phyloP scores from a whole-genome alignment of 2,113 vertebrate species.

The Oreochromis tanganicae region DNA sequence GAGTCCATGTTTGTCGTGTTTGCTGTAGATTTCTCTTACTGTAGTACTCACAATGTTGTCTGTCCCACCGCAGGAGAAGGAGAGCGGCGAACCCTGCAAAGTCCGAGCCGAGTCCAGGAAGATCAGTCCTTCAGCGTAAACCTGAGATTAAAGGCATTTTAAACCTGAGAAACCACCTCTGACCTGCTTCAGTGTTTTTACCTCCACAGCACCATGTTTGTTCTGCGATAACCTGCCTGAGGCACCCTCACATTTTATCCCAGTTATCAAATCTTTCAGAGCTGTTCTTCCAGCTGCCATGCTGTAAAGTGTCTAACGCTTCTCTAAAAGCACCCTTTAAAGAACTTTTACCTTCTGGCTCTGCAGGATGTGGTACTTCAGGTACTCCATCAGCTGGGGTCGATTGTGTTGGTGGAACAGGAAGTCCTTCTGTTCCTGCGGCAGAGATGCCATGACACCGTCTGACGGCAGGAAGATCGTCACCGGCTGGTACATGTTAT shows the following conservation, averaged over 20 bases:
- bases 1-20: background rate
- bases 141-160: constrained; percentile 16
- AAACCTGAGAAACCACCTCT: background rate
- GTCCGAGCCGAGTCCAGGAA: constrained; percentile 68
- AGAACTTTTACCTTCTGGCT: constrained; percentile 68
- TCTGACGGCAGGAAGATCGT: constrained; percentile 88
- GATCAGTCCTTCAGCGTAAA: constrained; percentile 68
- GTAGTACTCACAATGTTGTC: constrained; percentile 73
- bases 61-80: constrained; percentile 74
- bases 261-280: background rate
- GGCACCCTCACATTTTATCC: background rate
- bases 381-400: constrained; percentile 76
- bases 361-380: constrained; percentile 86
- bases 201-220: background rate
- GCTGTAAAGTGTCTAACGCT: background rate
- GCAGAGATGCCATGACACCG: constrained; percentile 71
- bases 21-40: background rate
- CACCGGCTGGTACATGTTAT: constrained; percentile 77
- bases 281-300: background rate
- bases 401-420: constrained; percentile 78
- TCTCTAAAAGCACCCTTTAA: background rate
- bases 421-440: constrained; percentile 80
- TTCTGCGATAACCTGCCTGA: background rate
- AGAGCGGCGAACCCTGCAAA: constrained; percentile 83
- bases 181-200: background rate